These are phyloP conservation scores for Dermochelys coriacea DNA, from an alignment of 2,797 vertebrate genomes.

Conservation along the genomic window DNA sequence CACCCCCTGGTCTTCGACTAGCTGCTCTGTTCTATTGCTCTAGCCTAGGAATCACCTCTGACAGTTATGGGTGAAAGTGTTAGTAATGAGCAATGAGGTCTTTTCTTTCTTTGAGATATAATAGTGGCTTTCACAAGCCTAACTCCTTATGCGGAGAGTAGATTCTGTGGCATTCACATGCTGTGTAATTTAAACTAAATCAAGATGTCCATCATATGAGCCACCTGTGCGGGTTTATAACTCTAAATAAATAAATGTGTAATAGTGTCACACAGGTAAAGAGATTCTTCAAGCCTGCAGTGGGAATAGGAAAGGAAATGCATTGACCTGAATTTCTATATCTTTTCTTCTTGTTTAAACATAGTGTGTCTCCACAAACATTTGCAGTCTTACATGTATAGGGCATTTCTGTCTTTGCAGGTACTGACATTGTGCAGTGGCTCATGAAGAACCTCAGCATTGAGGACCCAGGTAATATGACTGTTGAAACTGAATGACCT, in stretches of 20 bases:
- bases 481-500: neutral
- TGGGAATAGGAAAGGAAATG: neutral
- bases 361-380: neutral
- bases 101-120: neutral
- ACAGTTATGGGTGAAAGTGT: neutral
- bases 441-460: constrained; percentile 93
- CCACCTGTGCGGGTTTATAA: neutral
- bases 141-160: neutral
- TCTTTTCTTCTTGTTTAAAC: neutral
- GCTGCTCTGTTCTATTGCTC: neutral
- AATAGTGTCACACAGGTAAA: neutral
- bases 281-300: neutral
- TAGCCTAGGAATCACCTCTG: neutral
- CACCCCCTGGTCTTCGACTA: neutral
- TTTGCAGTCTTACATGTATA: neutral
- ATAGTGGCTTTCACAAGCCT: neutral
- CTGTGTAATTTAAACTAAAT: neutral
- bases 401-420: constrained; percentile 77
- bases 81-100: neutral
- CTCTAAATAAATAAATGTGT: neutral
- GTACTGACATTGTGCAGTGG: constrained; percentile 95
- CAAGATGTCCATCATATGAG: neutral
- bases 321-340: neutral
- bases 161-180: neutral
- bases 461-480: constrained; percentile 90